Conservation (phyloP, 2,797 vertebrate species). For the Molothrus aeneus region DNA sequence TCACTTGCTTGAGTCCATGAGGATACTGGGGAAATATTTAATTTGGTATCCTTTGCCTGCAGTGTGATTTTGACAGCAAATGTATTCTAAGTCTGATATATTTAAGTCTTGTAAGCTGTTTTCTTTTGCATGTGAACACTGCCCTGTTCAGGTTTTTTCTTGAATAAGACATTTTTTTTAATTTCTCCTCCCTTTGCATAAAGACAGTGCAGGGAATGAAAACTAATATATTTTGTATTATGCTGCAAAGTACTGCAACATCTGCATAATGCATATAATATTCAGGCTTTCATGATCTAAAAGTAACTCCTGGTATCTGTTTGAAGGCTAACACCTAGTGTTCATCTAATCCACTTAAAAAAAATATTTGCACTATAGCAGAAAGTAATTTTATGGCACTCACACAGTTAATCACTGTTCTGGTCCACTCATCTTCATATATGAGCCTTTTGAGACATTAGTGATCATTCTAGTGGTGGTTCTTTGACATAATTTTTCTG, state of each 20-base stretch:
- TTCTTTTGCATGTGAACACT: background rate
- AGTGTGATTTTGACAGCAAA: background rate
- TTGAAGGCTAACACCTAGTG: background rate
- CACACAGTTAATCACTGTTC: background rate
- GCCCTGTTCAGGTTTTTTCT: background rate
- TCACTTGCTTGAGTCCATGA: background rate
- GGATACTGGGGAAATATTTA: background rate
- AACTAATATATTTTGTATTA: background rate
- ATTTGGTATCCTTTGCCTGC: background rate
- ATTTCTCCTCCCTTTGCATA: background rate
- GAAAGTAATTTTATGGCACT: background rate
- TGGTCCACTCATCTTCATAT: background rate
- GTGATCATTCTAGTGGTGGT: background rate
- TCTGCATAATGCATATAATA: background rate
- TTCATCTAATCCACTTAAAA: background rate
- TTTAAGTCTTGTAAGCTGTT: slow-evolving; percentile 18
- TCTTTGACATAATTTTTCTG: background rate
- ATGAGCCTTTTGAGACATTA: background rate
- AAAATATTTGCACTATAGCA: background rate
- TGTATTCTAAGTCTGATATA: background rate
- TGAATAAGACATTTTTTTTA: background rate
- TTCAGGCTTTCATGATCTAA: background rate
- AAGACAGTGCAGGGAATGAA: background rate
- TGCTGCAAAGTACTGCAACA: background rate
- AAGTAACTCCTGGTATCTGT: background rate